Base-by-base conservation (phyloP, 2,113 vertebrate genomes). In the zebrafish (Danio rerio) region DNA sequence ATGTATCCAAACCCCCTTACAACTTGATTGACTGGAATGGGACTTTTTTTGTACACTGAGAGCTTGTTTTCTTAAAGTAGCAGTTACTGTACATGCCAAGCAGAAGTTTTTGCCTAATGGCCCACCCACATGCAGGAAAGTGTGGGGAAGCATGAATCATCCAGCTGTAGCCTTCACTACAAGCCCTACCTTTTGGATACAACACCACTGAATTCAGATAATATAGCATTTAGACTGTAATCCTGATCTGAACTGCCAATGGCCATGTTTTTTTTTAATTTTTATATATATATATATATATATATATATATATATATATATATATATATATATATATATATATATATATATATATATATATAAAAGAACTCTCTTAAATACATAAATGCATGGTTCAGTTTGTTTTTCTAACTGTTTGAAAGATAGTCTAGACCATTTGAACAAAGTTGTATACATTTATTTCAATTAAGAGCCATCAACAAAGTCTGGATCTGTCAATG, bases 131-230 rank as follows among this genome's bases (percentile, higher is more conserved):
- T 86, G 84, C 78, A 52, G 2, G 15, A 63, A 53, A 78, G 74
- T 73, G 69, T 79, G 80, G 86, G 83, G 78, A 81, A 31, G 53
- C 80, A 91, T 88, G 86, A 92, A 88, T 90, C 87, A 91, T 85
- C 63, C 71, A 58, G 21, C 85, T 72, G 78, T 11, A 56, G 59
- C 50, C 74, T 70, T 71, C 56, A 72, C 65, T 78, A 82, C 66
- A n/a, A 16, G 50, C 12, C 78, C 71, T 65, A 63, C 81, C 81
- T 83, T 62, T 69, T 80, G 55, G 58, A 66, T 80, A 71, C 80
- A 86, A 87, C 80, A 52, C 21, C 12, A 45, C 43, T 56, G 40
- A 65, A 63, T 77, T 69, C 21, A 63, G 78, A 81, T 40, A 47
- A 16, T 9, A 13, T 2, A 71, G 47, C 9, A 5, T 56, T 74